A percentile compares a stretch with the other conserved stretches of the same genome.
These are phyloP conservation scores for Peromyscus attwateri DNA, from an alignment of 2,797 vertebrate genomes.

Conservation along the genomic window DNA sequence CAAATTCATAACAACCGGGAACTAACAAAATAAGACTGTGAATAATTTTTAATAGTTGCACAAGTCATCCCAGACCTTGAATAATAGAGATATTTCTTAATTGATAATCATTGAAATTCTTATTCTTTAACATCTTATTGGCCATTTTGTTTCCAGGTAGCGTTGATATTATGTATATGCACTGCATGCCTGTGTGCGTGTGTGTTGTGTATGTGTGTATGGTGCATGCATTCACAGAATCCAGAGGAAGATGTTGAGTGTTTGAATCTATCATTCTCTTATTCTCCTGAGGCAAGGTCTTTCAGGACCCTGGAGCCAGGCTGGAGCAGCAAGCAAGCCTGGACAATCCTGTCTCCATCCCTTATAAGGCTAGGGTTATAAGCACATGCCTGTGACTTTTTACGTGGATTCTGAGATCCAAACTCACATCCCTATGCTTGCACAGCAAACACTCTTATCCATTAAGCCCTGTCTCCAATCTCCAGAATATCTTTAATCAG, in stretches of 20 bases:
- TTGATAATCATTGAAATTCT: slow-evolving; percentile 42
- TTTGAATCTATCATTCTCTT: background rate
- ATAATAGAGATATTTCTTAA: slow-evolving; percentile 56
- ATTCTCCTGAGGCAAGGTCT: background rate
- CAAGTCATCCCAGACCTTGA: slow-evolving; percentile 64
- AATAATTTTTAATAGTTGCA: slow-evolving; percentile 62
- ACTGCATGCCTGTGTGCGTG: no score
- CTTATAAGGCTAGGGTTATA: background rate
- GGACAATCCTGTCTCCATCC: background rate
- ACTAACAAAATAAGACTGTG: slow-evolving; percentile 73
- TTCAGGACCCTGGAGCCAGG: background rate
- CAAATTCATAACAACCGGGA: slow-evolving; percentile 74
- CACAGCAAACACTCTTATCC: background rate
- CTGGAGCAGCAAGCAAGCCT: background rate
- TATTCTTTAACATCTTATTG: slow-evolving; percentile 55
- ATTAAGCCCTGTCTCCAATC: background rate
- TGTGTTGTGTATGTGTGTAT: background rate
- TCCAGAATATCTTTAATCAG: background rate
- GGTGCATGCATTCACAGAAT: no score
- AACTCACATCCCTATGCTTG: background rate
- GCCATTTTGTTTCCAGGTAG: slow-evolving; percentile 59
- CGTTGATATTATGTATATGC: background rate
- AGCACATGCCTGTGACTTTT: background rate
- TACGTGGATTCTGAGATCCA: background rate
- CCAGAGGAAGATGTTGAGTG: background rate